Percentiles rank a stretch among this genome's conserved stretches.
Conservation (phyloP, 2,797 vertebrate species). For the Poecilia gillii region DNA sequence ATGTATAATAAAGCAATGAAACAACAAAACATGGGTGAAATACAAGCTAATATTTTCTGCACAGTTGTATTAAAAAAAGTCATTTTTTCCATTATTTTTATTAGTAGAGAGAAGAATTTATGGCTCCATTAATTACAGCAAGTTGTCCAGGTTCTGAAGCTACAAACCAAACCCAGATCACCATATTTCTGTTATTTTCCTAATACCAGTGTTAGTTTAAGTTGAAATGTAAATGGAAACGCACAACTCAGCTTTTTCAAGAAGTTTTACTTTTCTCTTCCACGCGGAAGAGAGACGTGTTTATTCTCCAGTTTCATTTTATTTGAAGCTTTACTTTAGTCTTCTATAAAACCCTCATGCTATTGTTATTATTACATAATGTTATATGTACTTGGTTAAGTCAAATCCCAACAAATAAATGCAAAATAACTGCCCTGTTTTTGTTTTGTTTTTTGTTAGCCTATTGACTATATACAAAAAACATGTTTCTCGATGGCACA, state of each 20-base stretch:
- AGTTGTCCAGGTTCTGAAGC: neutral
- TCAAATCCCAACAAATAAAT: neutral
- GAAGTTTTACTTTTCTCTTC: neutral
- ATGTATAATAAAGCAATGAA: neutral
- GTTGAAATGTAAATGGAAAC: neutral
- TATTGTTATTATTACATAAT: neutral
- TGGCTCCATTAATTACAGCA: neutral
- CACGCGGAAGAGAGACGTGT: neutral
- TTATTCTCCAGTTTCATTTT: neutral
- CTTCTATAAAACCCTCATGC: neutral
- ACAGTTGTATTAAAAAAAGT: neutral
- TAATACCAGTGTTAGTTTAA: neutral
- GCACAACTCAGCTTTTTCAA: neutral
- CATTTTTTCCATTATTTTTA: neutral
- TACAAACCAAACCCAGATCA: neutral
- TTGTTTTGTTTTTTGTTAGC: neutral
- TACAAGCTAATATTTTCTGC: neutral
- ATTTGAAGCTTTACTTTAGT: neutral
- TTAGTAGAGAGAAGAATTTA: neutral
- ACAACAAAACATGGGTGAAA: neutral
- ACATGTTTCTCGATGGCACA: neutral
- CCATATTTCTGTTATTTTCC: neutral
- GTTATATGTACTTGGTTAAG: neutral
- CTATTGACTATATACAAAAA: neutral
- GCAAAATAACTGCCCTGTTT: neutral